Percentiles rank a stretch among this genome's conserved stretches.
phyloP scores from a whole-genome alignment of 2,888 invertebrate species.

The Noctua fimbriata region DNA sequence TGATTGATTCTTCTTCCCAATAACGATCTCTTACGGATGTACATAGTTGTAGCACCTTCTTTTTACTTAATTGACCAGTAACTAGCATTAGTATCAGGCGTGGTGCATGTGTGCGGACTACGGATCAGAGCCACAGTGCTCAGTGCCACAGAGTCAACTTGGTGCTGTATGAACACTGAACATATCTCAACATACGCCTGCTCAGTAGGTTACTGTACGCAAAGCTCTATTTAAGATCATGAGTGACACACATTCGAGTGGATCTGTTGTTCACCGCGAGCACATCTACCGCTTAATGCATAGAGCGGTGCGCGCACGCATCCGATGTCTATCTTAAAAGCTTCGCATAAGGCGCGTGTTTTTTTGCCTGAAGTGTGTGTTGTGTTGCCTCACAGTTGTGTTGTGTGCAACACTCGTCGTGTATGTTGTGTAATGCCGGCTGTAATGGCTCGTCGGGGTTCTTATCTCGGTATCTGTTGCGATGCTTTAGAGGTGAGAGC shows the following conservation, averaged over 20 bases:
- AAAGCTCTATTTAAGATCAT: conserved; percentile 18
- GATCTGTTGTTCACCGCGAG: conserved; percentile 14
- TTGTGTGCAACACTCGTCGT: conserved; percentile 54
- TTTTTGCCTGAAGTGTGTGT: conserved; percentile 56
- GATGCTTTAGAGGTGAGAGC: conserved; percentile 5
- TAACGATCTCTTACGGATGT: not conserved
- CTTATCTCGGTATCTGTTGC: conserved; percentile 34
- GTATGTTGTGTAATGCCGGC: conserved; percentile 31
- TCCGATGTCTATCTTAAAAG: conserved; percentile 75
- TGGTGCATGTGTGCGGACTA: not conserved
- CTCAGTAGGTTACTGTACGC: not conserved
- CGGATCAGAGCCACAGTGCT: no score
- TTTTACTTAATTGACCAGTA: not conserved
- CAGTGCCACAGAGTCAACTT: not conserved
- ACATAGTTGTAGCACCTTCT: not conserved
- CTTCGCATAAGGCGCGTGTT: conserved; percentile 60
- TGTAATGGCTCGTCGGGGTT: conserved; percentile 25
- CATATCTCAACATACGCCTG: not conserved
- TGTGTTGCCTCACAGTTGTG: conserved; percentile 49
- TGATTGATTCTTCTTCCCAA: not conserved
- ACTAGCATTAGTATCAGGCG: not conserved
- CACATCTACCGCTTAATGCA: conserved; percentile 54
- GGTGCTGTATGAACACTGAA: not conserved
- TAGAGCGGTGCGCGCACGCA: conserved; percentile 43
- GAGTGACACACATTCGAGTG: conserved; percentile 34